A percentile compares a stretch with the other conserved stretches of the same genome.
Conservation (phyloP, 2,797 vertebrate genomes). For the Clarias laeviceps region DNA sequence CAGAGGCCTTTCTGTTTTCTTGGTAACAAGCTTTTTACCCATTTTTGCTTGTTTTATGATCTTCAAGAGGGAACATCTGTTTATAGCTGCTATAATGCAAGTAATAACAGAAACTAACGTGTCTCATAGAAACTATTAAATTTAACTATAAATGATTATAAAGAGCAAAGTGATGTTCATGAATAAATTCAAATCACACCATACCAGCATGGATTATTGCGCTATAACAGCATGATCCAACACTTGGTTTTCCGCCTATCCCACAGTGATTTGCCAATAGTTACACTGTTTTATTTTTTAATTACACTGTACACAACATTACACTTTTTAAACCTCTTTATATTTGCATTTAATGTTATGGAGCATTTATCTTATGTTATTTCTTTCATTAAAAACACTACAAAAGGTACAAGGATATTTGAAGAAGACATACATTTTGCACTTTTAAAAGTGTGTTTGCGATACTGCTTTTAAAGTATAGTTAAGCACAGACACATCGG, state of each 20-base stretch:
- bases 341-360: neutral
- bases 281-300: neutral
- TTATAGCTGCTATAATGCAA: neutral
- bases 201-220: neutral
- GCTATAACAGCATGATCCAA: neutral
- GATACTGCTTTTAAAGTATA: conserved; percentile 12
- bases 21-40: neutral
- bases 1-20: neutral
- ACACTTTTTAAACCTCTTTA: neutral
- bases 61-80: neutral
- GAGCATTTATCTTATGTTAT: neutral
- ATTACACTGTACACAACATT: neutral
- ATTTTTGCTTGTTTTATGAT: neutral
- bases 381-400: neutral
- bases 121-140: neutral
- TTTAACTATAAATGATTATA: neutral
- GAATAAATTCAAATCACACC: neutral
- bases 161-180: neutral
- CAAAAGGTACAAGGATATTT: neutral
- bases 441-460: conserved; percentile 13
- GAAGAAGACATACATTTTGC: conserved; percentile 13
- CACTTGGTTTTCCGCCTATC: neutral
- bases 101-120: neutral
- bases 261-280: neutral
- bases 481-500: conserved; percentile 34